These are phyloP conservation scores for Leptinotarsa defecta DNA, from an alignment of 1,140 invertebrate genomes.

Conservation along the genomic window DNA sequence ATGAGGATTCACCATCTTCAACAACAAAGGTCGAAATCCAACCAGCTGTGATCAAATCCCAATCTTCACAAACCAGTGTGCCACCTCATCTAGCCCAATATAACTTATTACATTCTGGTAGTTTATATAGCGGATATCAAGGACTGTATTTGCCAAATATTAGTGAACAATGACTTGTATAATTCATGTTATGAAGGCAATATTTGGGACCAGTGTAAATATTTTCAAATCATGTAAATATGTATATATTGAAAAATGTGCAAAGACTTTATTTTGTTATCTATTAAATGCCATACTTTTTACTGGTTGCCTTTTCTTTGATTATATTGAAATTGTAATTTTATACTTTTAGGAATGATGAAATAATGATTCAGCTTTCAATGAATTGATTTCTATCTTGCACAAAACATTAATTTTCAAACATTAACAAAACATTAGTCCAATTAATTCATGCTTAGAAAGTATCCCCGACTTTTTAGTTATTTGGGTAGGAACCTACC, in stretches of 20 bases:
- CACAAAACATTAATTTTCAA: too few relatives aligned
- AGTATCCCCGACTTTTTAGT: too few relatives aligned
- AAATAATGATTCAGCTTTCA: too few relatives aligned
- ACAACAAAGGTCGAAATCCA: background rate
- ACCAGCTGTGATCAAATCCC: background rate
- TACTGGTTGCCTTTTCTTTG: background rate
- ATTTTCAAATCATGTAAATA: background rate
- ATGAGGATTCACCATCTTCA: slow-evolving; percentile 3
- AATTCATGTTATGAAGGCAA: background rate
- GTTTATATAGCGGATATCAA: slow-evolving; percentile 15
- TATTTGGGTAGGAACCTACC: too few relatives aligned
- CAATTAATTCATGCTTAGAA: too few relatives aligned
- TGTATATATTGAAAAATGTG: background rate
- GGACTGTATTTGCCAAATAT: slow-evolving; percentile 11
- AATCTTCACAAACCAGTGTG: background rate
- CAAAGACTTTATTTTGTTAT: background rate
- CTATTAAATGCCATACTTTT: background rate
- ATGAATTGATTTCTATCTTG: too few relatives aligned
- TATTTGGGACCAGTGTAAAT: slow-evolving; percentile 19
- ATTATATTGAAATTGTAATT: too few relatives aligned
- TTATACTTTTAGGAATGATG: too few relatives aligned
- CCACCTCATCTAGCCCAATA: slow-evolving; percentile 9
- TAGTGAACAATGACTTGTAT: slow-evolving; percentile 3
- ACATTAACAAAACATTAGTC: too few relatives aligned
- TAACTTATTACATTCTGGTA: background rate